Conservation (phyloP, 2,797 vertebrate genomes). For the Chaenodraco wilsoni region DNA sequence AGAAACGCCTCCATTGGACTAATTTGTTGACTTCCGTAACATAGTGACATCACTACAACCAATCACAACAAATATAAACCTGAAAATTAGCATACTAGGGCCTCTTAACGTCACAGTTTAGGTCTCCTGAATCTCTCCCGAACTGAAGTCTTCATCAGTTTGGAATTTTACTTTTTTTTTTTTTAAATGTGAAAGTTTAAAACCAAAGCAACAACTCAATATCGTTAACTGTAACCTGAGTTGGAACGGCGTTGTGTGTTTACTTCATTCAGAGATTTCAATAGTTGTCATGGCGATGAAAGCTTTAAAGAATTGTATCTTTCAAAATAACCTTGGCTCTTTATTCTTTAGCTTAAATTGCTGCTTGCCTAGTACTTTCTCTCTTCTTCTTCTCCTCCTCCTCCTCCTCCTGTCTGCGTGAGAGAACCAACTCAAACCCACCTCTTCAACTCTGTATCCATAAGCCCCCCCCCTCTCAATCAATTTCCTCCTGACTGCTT, state of each 20-base stretch:
- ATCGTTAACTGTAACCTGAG: background rate
- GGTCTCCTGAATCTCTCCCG: background rate
- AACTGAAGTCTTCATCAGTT: constrained; percentile 2
- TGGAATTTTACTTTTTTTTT: background rate
- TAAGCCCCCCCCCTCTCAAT: no score
- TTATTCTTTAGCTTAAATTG: constrained; percentile 14
- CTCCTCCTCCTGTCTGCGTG: background rate
- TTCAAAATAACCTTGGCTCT: constrained; percentile 3
- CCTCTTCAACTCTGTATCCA: no score
- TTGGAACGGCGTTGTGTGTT: background rate
- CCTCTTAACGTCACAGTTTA: background rate
- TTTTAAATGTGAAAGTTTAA: background rate
- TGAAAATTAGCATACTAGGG: no score
- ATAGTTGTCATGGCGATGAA: constrained; percentile 30
- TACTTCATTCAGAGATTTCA: constrained; percentile 1
- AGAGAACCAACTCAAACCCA: no score
- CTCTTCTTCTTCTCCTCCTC: background rate
- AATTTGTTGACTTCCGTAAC: no score
- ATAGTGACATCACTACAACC: no score
- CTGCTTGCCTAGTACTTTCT: constrained; percentile 1
- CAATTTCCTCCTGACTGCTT: no score
- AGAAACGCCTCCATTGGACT: no score
- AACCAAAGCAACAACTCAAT: background rate
- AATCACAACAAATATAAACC: no score
- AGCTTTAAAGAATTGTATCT: constrained; percentile 2